Percentiles rank a stretch among this genome's conserved stretches.
Conservation (phyloP, 2,888 invertebrate species). For the Himalopsyche japonica region DNA sequence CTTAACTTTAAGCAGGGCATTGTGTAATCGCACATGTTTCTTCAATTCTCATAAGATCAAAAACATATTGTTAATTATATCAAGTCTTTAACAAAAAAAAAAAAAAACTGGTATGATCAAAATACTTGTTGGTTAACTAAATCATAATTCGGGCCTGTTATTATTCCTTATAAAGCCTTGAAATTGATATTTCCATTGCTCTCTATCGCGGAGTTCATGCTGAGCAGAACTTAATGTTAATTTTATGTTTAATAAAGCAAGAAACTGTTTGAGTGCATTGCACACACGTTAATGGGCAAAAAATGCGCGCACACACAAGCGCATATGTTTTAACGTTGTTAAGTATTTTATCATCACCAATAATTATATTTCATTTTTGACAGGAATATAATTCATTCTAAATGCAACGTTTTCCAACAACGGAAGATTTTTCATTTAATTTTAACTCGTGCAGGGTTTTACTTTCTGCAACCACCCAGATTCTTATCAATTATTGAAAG, state of each 20-base stretch:
- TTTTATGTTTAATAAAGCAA: no score
- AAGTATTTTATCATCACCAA: neutral
- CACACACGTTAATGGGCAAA: neutral
- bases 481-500: no score
- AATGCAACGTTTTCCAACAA: neutral
- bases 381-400: neutral
- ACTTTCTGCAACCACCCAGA: no score
- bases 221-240: neutral
- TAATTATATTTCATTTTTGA: neutral
- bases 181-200: neutral
- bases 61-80: no score
- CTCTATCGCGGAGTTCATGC: neutral
- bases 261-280: neutral
- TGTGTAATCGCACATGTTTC: no score
- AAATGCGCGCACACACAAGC: neutral
- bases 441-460: no score
- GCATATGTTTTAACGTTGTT: neutral
- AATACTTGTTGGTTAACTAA: no score
- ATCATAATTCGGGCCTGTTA: neutral
- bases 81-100: no score
- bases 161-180: neutral
- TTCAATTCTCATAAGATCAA: no score
- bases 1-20: no score
- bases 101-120: no score
- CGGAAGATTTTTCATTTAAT: no score